Base-by-base conservation (phyloP, 2,888 invertebrate species). In the Theodoxus fluviatilis region DNA sequence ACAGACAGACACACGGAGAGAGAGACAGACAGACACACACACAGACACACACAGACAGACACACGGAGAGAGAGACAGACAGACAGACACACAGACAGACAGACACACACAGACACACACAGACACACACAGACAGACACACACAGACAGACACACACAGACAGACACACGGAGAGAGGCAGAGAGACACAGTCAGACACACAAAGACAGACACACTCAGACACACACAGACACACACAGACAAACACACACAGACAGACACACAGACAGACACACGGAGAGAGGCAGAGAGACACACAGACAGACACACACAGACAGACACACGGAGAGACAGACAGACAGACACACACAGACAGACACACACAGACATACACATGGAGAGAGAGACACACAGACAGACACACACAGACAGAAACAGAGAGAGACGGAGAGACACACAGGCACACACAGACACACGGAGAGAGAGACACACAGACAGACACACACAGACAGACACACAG, bases 41-140 rank as follows among this genome's bases (percentile, higher is more conserved):
- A 37, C 63, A 37, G 37, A 63, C 63, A 63, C 37, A 63, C 37
- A 63, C 37, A 63, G 18, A 63, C 63, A 63, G 37, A 63, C 63
- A 63, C 63, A 63, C 63, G 38, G 37, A 63, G 18, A 63, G 25
- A 37, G 37, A 63, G 7, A 22, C 63, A 63, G 37, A 37, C 63
- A 35, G 22, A 37, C 63, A 63, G 22, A 25, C 63, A 63, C 63
- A 25, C 63, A 63, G 37, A n/a, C 55, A 55, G 18, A n/a, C 55
- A 55, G 18, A n/a, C 55, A 55, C 55, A n/a, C 55, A 55, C 55
- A n/a, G 18, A 55, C 55, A 59, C 59, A 37, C 59, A 59, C 59
- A 37, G 31, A 59, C 59, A 37, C 59, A 28, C 59, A 59, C 59
- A 59, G 31, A 59, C 59, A 59, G 31, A 59, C 59, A 59, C 59